A percentile compares a stretch with the other conserved stretches of the same genome.
Conservation (phyloP, 2,888 invertebrate species). For the Diarsia brunnea region DNA sequence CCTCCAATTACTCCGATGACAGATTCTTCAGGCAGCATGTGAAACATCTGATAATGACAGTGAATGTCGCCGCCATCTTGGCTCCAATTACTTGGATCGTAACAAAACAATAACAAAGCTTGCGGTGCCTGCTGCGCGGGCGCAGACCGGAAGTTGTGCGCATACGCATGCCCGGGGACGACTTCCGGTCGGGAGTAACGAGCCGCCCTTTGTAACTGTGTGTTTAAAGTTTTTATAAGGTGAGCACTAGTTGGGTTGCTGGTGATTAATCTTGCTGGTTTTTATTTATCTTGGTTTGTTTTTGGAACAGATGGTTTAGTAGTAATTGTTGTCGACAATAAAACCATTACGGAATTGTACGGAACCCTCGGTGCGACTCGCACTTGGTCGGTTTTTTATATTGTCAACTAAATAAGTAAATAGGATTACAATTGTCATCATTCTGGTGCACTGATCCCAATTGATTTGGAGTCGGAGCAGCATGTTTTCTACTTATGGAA, state of each 20-base stretch:
- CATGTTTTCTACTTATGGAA: too few species aligned
- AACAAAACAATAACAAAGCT: constrained; percentile 67
- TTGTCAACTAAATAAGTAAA: too few species aligned
- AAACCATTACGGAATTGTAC: too few species aligned
- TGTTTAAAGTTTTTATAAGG: constrained; percentile 48
- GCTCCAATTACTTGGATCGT: constrained; percentile 53
- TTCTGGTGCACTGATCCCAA: too few species aligned
- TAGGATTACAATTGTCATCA: too few species aligned
- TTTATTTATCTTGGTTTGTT: neutral
- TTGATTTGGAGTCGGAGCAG: too few species aligned
- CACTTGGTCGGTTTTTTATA: too few species aligned
- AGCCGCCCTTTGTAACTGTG: constrained; percentile 59
- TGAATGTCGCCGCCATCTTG: constrained; percentile 52
- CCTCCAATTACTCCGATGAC: constrained; percentile 60
- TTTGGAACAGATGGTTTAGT: neutral
- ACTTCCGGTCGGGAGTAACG: constrained; percentile 63
- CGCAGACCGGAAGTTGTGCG: constrained; percentile 62
- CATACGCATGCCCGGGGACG: constrained; percentile 59
- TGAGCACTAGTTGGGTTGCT: constrained; percentile 22
- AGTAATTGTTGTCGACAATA: neutral
- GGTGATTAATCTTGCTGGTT: constrained; percentile 7
- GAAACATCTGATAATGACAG: constrained; percentile 53
- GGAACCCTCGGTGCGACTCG: too few species aligned
- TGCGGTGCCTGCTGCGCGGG: constrained; percentile 44
- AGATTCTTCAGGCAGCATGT: constrained; percentile 52